phyloP scores from a whole-genome alignment of 2,113 vertebrate species.

The Aix galericulata region DNA sequence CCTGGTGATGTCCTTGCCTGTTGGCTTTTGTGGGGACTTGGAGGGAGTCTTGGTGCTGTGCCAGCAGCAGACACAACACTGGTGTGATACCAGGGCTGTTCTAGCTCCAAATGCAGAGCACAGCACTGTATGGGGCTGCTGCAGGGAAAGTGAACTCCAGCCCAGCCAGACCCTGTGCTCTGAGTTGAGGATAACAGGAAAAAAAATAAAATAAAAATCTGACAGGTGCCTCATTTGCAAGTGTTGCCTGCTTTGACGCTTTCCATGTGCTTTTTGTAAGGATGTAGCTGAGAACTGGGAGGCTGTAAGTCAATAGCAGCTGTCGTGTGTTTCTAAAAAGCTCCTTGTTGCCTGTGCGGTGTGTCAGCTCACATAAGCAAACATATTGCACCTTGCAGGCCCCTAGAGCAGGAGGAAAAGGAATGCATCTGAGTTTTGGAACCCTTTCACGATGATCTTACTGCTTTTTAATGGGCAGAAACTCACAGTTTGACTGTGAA shows the following conservation, averaged over 20 bases:
- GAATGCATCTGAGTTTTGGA: background rate
- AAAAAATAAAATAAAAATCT: background rate
- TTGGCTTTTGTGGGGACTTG: no score
- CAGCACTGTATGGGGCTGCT: no score
- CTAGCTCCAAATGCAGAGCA: no score
- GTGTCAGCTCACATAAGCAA: background rate
- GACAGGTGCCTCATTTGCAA: slow-evolving; percentile 52
- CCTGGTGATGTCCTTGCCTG: no score
- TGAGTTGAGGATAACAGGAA: background rate
- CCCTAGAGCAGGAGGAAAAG: background rate
- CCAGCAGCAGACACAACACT: no score
- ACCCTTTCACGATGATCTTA: background rate
- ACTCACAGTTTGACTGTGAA: background rate
- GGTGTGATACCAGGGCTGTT: no score
- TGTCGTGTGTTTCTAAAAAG: background rate
- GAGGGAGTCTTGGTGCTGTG: no score
- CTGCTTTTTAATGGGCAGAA: background rate
- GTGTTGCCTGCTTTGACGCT: background rate
- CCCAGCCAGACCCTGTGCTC: background rate
- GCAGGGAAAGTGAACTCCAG: no score
- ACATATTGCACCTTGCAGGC: background rate
- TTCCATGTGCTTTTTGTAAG: slow-evolving; percentile 42
- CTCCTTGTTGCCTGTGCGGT: background rate
- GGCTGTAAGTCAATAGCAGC: slow-evolving; percentile 40
- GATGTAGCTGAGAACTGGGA: background rate